A percentile compares a stretch with the other conserved stretches of the same genome.
Conservation (phyloP, 2,888 invertebrate genomes). For the Deroplatys truncata region DNA sequence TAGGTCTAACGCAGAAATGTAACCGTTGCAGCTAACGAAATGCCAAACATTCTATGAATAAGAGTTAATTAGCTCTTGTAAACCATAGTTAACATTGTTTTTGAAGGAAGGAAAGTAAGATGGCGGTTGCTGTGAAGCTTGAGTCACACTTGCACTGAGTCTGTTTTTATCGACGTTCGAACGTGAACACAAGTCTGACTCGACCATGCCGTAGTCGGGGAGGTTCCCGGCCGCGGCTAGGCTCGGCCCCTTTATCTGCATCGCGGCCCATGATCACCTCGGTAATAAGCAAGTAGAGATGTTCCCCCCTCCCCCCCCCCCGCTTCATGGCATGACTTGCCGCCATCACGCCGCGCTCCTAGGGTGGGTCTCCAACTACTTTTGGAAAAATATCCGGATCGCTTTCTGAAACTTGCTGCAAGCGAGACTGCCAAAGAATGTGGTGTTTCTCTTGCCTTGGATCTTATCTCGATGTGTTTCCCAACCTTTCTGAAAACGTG, state of each 20-base stretch:
- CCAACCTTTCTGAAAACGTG: background rate
- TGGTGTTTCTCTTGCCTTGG: background rate
- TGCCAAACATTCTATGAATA: too few species aligned
- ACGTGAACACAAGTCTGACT: background rate
- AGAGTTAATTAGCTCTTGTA: too few species aligned
- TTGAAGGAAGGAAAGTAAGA: background rate
- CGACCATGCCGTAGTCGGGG: background rate
- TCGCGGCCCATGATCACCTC: background rate
- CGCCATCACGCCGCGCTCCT: background rate
- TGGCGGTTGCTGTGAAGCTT: background rate
- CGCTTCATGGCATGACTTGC: background rate
- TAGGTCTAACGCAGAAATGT: too few species aligned
- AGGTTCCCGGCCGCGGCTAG: background rate
- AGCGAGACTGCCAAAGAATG: background rate
- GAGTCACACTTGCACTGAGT: background rate
- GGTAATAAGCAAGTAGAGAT: constrained; percentile 1
- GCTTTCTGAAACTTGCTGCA: background rate
- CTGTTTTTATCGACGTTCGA: background rate
- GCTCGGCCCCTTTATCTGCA: constrained; percentile 4
- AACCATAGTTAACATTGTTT: too few species aligned
- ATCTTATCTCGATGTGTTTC: background rate
- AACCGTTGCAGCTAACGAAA: too few species aligned
- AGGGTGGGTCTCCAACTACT: background rate
- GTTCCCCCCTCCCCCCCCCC: background rate
- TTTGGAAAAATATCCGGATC: background rate